phyloP scores from a whole-genome alignment of 2,797 vertebrate species.

The Malurus splendens region DNA sequence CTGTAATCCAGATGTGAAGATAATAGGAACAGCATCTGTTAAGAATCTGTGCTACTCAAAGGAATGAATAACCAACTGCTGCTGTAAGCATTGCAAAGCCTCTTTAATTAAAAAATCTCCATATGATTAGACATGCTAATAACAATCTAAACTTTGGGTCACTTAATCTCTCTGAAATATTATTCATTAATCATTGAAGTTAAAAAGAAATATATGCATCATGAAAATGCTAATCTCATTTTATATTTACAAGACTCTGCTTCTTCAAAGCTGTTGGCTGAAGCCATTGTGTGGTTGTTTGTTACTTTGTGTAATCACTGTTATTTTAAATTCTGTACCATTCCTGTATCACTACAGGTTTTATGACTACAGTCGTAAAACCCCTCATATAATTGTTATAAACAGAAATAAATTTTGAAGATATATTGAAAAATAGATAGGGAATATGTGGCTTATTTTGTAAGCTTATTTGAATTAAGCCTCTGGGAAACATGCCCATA shows the following conservation, averaged over 20 bases:
- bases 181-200: slow-evolving; percentile 30
- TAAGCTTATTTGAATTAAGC: neutral
- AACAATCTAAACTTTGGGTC: slow-evolving; percentile 43
- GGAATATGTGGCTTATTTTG: neutral
- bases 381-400: neutral
- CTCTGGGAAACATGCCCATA: neutral
- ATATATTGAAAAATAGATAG: neutral
- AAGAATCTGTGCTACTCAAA: slow-evolving; percentile 34
- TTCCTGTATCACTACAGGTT: neutral
- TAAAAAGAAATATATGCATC: slow-evolving; percentile 12
- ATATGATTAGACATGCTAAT: slow-evolving; percentile 59
- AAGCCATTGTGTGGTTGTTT: neutral
- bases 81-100: slow-evolving; percentile 17
- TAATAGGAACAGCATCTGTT: slow-evolving; percentile 65
- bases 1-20: slow-evolving; percentile 59
- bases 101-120: slow-evolving; percentile 64
- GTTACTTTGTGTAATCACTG: neutral
- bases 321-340: neutral
- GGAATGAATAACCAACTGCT: slow-evolving; percentile 51
- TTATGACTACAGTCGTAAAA: neutral
- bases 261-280: neutral
- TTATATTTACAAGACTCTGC: slow-evolving; percentile 17
- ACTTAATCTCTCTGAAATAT: slow-evolving; percentile 50
- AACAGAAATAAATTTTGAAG: neutral
- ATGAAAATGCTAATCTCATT: slow-evolving; percentile 32